phyloP scores from a whole-genome alignment of 2,888 invertebrate genomes.

The Tenthredo distinguenda region DNA sequence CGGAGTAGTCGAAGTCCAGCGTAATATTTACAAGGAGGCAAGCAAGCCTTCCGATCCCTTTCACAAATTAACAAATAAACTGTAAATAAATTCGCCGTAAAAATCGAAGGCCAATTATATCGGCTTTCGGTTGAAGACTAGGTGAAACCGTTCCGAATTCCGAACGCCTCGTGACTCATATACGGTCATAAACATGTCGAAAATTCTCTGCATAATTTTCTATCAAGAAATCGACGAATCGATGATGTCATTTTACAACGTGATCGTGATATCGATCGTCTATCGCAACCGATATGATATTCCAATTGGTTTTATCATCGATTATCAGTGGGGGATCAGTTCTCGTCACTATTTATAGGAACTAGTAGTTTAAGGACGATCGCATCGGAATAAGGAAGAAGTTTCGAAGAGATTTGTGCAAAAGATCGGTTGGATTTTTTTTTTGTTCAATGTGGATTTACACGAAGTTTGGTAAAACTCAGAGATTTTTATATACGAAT shows the following conservation, averaged over 20 bases:
- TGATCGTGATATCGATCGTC: background rate
- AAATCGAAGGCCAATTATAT: background rate
- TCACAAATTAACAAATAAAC: background rate
- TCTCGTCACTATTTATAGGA: background rate
- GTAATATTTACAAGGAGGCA: slow-evolving; percentile 12
- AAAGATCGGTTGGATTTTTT: background rate
- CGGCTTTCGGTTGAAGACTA: background rate
- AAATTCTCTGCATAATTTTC: background rate
- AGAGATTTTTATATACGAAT: background rate
- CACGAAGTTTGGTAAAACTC: background rate
- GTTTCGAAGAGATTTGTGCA: background rate
- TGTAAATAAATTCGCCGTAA: background rate
- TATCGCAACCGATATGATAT: background rate
- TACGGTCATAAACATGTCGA: background rate
- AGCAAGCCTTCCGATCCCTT: background rate
- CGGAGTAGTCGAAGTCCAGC: background rate
- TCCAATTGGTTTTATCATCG: background rate
- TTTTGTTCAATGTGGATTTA: background rate
- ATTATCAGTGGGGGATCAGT: background rate
- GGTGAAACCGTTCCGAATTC: background rate
- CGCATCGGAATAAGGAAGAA: background rate
- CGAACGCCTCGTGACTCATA: background rate
- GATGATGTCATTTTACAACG: background rate
- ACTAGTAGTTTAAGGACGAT: background rate
- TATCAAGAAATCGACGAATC: background rate